Conservation (phyloP, 2,797 vertebrate genomes). For the Phataginus tetradactyla region DNA sequence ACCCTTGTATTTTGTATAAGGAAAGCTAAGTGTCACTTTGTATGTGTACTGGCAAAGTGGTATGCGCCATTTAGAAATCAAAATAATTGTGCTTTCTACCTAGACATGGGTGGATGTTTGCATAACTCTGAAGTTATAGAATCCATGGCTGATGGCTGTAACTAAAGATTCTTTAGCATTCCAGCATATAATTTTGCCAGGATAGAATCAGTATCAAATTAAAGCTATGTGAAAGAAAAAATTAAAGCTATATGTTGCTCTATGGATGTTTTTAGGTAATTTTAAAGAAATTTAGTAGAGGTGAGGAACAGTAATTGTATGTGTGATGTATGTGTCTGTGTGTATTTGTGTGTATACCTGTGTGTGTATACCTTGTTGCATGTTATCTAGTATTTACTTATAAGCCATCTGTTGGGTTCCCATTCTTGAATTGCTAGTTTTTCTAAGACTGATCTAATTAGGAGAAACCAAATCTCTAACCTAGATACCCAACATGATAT, state of each 20-base stretch:
- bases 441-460: neutral
- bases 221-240: neutral
- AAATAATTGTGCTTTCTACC: neutral
- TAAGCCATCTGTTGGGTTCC: neutral
- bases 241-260: neutral
- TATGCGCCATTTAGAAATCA: neutral
- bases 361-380: neutral
- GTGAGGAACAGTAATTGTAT: neutral
- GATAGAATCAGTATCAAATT: neutral
- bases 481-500: neutral
- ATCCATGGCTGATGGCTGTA: neutral
- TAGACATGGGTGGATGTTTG: neutral
- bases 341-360: neutral
- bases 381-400: neutral
- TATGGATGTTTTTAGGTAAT: neutral
- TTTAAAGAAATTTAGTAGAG: neutral
- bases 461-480: conserved; percentile 20
- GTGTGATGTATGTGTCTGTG: neutral
- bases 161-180: neutral
- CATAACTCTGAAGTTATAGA: neutral
- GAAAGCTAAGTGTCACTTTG: neutral
- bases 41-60: neutral
- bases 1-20: neutral
- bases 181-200: neutral
- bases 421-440: neutral